These are phyloP conservation scores for Hydropsyche tenuis DNA, from an alignment of 1,140 invertebrate species.

Conservation along the genomic window DNA sequence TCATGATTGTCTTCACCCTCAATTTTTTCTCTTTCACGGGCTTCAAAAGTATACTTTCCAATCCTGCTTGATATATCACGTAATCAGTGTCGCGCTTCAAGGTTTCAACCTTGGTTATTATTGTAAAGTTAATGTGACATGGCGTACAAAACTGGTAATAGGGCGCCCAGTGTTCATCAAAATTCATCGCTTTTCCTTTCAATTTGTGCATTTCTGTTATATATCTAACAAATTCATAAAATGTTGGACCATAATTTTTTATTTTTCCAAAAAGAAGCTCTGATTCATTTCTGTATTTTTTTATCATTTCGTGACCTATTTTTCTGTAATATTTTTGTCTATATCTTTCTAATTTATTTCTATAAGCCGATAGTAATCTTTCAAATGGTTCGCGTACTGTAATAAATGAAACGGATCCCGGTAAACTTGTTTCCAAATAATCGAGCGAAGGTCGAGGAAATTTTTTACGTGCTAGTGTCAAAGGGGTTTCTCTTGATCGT, in stretches of 20 bases:
- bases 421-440: slow-evolving; percentile 64
- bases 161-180: slow-evolving; percentile 78
- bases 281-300: slow-evolving; percentile 61
- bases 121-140: slow-evolving; percentile 72
- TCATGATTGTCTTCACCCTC: slow-evolving; percentile 61
- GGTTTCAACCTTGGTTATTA: slow-evolving; percentile 73
- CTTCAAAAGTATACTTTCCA: slow-evolving; percentile 64
- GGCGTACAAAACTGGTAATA: slow-evolving; percentile 77
- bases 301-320: slow-evolving; percentile 70
- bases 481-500: slow-evolving; percentile 63
- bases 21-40: slow-evolving; percentile 62
- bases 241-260: slow-evolving; percentile 64
- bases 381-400: slow-evolving; percentile 93
- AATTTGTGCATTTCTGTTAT: slow-evolving; percentile 62
- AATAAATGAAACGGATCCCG: slow-evolving; percentile 72
- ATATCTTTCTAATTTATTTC: slow-evolving; percentile 84
- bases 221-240: slow-evolving; percentile 75
- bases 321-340: slow-evolving; percentile 74
- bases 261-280: slow-evolving; percentile 56
- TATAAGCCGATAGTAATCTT: slow-evolving; percentile 85
- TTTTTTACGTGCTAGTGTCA: slow-evolving; percentile 66
- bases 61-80: slow-evolving; percentile 67
- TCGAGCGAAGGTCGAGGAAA: slow-evolving; percentile 66
- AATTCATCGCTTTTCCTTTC: slow-evolving; percentile 54
- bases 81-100: slow-evolving; percentile 72